Conservation (phyloP, 1,140 invertebrate genomes). For the Drosophila insularis region DNA sequence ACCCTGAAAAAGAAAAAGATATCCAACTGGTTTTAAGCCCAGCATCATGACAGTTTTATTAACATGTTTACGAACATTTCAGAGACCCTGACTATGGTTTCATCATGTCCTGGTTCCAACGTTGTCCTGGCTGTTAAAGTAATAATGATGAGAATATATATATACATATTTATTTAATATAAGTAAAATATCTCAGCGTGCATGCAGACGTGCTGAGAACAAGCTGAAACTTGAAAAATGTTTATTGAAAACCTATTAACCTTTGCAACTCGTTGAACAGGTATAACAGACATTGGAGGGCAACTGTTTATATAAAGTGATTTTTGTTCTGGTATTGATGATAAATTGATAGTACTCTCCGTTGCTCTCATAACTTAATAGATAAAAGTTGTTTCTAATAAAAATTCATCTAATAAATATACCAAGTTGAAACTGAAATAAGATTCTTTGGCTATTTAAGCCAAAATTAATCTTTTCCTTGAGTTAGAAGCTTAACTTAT, state of each 20-base stretch:
- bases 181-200: conserved; percentile 38
- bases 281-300: not conserved
- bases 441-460: no score
- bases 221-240: not conserved
- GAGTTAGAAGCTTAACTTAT: no score
- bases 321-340: no score
- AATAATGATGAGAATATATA: conserved; percentile 19
- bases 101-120: conserved; percentile 8
- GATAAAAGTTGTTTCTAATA: no score
- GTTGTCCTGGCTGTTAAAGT: not conserved
- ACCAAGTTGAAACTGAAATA: no score
- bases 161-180: conserved; percentile 23
- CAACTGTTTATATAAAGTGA: no score
- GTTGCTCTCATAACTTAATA: no score
- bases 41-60: conserved; percentile 75
- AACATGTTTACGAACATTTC: conserved; percentile 55
- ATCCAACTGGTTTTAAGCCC: conserved; percentile 56
- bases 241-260: not conserved
- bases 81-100: conserved; percentile 29
- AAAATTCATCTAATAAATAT: no score
- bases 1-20: conserved; percentile 36
- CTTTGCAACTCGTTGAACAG: not conserved
- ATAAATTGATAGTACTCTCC: no score
- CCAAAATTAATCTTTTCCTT: no score
- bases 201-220: conserved; percentile 3